Evolutionary conservation across 2,888 invertebrate genomes (phyloP).

Genomic region (Cheilosia scutellata): DNA sequence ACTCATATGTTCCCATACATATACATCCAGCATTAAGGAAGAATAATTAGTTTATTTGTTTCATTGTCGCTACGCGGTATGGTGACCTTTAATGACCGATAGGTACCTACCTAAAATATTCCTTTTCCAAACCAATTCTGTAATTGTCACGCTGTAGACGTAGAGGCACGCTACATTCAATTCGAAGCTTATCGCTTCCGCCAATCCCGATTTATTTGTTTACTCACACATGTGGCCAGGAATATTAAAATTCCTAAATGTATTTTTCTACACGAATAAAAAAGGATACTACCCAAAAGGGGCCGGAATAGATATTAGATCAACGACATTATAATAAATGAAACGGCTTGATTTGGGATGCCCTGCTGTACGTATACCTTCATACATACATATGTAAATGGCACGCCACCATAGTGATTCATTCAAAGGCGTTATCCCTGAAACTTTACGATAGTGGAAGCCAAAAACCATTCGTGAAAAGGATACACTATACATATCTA

Average conservation of each 20-base stretch:
- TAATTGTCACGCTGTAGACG: not conserved
- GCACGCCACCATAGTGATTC: slow-evolving; percentile 29
- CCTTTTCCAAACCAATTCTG: not conserved
- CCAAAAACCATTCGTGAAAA: slow-evolving; percentile 43
- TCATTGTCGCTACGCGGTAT: not conserved
- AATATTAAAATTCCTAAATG: slow-evolving; percentile 29
- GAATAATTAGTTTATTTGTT: slow-evolving; percentile 32
- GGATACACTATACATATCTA: slow-evolving; percentile 29
- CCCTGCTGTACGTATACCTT: not conserved
- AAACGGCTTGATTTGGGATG: slow-evolving; percentile 53
- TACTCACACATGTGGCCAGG: slow-evolving; percentile 1
- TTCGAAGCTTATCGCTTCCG: not conserved
- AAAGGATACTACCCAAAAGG: not conserved
- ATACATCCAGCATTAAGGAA: not conserved
- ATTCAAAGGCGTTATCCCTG: slow-evolving; percentile 45
- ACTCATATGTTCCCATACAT: not conserved
- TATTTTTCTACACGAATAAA: not conserved
- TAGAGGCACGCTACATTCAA: not conserved
- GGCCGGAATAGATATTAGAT: slow-evolving; percentile 40
- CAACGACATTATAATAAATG: slow-evolving; percentile 49
- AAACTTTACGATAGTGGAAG: slow-evolving; percentile 53
- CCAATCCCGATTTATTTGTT: not conserved
- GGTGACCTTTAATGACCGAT: slow-evolving; percentile 13
- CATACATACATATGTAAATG: not conserved
- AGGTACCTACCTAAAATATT: slow-evolving; percentile 10